Percentiles rank a stretch among this genome's conserved stretches.
These are phyloP conservation scores for Pristionchus fissidentatus DNA, from an alignment of 2,888 invertebrate genomes.

Conservation along the genomic window DNA sequence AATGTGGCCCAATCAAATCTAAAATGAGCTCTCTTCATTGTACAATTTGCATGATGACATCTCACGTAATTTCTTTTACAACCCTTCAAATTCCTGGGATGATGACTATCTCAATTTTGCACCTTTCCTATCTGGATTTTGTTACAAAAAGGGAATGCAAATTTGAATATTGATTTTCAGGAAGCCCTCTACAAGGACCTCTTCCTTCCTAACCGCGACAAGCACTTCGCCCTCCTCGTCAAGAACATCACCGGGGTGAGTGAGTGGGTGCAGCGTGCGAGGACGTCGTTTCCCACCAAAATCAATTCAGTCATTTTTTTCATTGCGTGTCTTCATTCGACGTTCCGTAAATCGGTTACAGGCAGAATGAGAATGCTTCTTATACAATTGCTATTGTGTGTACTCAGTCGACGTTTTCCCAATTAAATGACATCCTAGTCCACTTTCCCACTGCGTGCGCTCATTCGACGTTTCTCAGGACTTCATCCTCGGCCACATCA, in stretches of 20 bases:
- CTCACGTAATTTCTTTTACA: background rate
- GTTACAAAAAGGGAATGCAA: background rate
- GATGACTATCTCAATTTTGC: background rate
- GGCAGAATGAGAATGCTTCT: background rate
- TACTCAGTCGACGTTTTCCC: background rate
- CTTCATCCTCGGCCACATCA: constrained; percentile 32
- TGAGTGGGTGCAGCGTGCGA: background rate
- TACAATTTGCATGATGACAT: background rate
- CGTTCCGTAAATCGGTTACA: too few species aligned
- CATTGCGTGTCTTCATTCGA: too few species aligned
- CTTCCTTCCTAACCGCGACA: constrained; percentile 43
- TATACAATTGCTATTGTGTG: background rate
- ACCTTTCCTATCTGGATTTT: background rate
- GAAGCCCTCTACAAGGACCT: constrained; percentile 14
- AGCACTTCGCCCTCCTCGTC: constrained; percentile 24
- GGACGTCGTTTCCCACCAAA: too few species aligned
- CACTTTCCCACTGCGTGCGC: too few species aligned
- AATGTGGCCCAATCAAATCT: too few species aligned
- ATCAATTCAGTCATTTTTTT: too few species aligned
- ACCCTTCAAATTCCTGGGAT: background rate
- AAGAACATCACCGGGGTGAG: constrained; percentile 43
- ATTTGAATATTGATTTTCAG: constrained; percentile 1
- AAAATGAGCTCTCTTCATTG: too few species aligned
- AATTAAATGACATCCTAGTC: too few species aligned
- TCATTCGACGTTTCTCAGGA: too few species aligned